Evolutionary conservation across 2,797 vertebrate species (phyloP).

Genomic region (Hybognathus amarus): DNA sequence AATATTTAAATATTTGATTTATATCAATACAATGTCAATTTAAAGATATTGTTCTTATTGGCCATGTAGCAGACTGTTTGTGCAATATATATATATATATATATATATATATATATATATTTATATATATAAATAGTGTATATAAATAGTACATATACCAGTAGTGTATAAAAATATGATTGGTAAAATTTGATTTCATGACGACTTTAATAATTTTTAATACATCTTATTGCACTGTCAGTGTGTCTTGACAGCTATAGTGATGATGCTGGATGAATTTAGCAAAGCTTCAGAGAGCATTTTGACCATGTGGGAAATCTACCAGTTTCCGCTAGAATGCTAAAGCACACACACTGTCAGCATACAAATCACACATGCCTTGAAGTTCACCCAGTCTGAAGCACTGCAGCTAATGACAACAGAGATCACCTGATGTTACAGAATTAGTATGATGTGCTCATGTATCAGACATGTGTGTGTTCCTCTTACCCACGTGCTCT

Average conservation of each 20-base stretch:
- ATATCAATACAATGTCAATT: too few species aligned
- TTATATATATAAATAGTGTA: too few species aligned
- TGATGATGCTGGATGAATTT: not conserved
- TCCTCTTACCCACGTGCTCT: constrained; percentile 91
- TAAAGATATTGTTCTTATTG: too few species aligned
- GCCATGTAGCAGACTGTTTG: too few species aligned
- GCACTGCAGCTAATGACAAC: not conserved
- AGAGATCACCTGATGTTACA: not conserved
- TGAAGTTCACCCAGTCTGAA: not conserved
- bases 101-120: too few species aligned
- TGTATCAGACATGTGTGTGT: not conserved
- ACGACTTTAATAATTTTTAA: too few species aligned
- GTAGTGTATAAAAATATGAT: too few species aligned
- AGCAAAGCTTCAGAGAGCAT: not conserved
- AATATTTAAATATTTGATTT: too few species aligned
- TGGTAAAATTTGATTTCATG: too few species aligned
- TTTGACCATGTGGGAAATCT: not conserved
- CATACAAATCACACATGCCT: not conserved
- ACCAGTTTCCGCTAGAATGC: not conserved
- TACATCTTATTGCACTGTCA: not conserved
- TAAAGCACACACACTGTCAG: not conserved
- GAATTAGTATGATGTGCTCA: not conserved
- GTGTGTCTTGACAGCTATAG: not conserved
- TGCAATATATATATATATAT: too few species aligned
- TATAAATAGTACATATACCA: too few species aligned